A percentile compares a stretch with the other conserved stretches of the same genome.
Conservation (phyloP, 2,888 invertebrate species). For the Pyralis farinalis region DNA sequence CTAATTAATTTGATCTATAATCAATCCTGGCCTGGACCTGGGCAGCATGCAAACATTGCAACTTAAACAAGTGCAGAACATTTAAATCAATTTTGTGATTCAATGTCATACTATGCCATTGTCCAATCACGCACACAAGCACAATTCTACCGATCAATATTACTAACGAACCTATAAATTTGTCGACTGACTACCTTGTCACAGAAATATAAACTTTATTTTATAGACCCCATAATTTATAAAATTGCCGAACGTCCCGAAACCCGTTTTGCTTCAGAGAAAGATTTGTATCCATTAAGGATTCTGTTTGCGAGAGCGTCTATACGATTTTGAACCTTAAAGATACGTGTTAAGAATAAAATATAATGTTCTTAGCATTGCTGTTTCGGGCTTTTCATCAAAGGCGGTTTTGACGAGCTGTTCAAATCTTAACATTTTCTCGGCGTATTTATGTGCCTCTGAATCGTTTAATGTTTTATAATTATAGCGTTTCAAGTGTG, state of each 20-base stretch:
- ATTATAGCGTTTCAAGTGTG: no score
- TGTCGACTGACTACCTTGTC: background rate
- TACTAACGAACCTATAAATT: background rate
- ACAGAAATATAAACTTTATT: background rate
- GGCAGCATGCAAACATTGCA: no score
- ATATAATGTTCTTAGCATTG: background rate
- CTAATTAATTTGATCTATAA: no score
- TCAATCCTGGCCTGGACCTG: no score
- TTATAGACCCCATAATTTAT: background rate
- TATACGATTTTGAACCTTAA: background rate
- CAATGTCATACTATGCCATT: no score
- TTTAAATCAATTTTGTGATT: no score
- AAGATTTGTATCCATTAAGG: slow-evolving; percentile 3
- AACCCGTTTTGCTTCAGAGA: background rate
- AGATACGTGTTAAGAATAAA: background rate
- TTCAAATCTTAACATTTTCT: slow-evolving; percentile 1
- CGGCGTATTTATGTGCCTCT: background rate
- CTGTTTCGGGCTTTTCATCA: background rate
- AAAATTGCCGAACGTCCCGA: background rate
- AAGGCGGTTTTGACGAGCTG: background rate
- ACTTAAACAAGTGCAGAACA: no score
- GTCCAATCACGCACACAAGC: background rate
- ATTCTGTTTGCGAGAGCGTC: background rate
- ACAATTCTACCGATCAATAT: background rate
- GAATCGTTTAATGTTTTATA: background rate